Evolutionary conservation across 2,113 vertebrate species (phyloP).

Genomic region (Myotis yumanensis): DNA sequence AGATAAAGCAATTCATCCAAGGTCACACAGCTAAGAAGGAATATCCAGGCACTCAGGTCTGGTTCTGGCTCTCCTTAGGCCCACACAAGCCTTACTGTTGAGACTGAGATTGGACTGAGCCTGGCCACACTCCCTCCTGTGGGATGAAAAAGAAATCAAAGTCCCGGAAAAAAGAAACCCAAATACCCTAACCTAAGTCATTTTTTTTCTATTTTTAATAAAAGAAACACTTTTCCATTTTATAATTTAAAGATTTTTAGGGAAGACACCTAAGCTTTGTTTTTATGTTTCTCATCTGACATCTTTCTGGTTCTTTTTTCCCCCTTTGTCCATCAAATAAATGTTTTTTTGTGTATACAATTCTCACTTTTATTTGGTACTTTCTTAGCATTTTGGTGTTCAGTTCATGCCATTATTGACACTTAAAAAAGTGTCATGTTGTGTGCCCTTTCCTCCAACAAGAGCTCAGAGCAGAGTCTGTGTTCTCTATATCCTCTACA

Average conservation of each 20-base stretch:
- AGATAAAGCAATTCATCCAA: background rate
- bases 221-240: constrained; percentile 24
- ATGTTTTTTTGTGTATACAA: background rate
- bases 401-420: background rate
- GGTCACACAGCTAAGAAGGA: background rate
- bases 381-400: constrained; percentile 7
- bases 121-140: background rate
- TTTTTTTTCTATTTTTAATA: constrained; percentile 56
- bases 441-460: too few relatives aligned
- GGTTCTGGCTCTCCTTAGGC: background rate
- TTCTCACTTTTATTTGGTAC: constrained; percentile 19
- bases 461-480: too few relatives aligned
- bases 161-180: background rate
- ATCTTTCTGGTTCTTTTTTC: background rate
- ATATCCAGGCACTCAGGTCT: background rate
- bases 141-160: background rate
- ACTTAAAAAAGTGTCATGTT: constrained; percentile 1
- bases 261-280: background rate
- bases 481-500: too few relatives aligned
- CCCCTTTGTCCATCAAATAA: background rate
- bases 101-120: background rate
- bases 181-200: background rate
- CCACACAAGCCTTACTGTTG: background rate
- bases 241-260: constrained; percentile 18
- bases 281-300: constrained; percentile 22